A percentile compares a stretch with the other conserved stretches of the same genome.
These are phyloP conservation scores for Burhinus bistriatus DNA, from an alignment of 2,113 vertebrate species.

Conservation along the genomic window DNA sequence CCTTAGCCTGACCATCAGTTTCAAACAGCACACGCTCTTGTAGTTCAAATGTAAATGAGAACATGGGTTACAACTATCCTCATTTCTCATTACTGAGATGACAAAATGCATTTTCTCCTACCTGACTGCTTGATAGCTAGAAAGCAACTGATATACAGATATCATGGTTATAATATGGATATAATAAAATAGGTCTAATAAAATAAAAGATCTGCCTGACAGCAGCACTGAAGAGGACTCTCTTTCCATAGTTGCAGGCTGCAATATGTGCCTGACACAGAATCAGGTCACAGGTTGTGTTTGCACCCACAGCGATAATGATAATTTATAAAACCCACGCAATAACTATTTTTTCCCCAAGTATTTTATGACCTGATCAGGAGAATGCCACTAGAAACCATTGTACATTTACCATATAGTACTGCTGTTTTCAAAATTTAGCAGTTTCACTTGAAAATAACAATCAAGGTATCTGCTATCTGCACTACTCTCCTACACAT, in stretches of 20 bases:
- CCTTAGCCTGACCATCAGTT: background rate
- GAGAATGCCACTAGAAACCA: background rate
- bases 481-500: background rate
- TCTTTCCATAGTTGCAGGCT: background rate
- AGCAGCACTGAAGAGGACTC: background rate
- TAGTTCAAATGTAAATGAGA: conserved; percentile 52
- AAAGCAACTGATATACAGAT: background rate
- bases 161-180: background rate
- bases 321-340: background rate
- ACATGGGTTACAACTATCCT: background rate
- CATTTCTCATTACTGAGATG: conserved; percentile 12
- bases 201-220: background rate
- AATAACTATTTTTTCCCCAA: background rate
- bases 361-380: background rate
- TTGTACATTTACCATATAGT: background rate
- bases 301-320: background rate
- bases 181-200: background rate
- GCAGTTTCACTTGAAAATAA: background rate
- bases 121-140: background rate
- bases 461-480: background rate
- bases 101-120: conserved; percentile 28
- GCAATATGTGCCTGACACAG: background rate
- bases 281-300: background rate
- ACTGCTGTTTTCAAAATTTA: background rate
- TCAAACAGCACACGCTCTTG: background rate